Conservation (phyloP, 2,888 invertebrate species). For the Pyrocoelia pectoralis region DNA sequence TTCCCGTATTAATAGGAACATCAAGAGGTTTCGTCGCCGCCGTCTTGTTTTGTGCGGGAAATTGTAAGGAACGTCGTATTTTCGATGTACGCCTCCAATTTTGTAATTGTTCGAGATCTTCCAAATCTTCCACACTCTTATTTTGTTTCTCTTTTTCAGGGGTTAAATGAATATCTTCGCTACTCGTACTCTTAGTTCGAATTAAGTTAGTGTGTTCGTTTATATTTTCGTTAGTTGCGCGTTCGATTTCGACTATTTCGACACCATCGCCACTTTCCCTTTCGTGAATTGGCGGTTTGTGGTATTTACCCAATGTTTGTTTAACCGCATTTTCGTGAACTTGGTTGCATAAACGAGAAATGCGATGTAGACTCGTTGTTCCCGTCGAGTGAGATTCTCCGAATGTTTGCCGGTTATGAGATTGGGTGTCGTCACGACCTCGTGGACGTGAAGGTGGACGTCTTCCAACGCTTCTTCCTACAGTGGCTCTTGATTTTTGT, state of each 20-base stretch:
- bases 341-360: conserved; percentile 61
- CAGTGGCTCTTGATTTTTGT: conserved; percentile 62
- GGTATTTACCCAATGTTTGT: conserved; percentile 50
- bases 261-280: conserved; percentile 51
- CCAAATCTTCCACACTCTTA: conserved; percentile 53
- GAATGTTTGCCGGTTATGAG: conserved; percentile 20
- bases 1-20: conserved; percentile 62
- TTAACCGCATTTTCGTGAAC: conserved; percentile 59
- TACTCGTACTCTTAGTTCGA: conserved; percentile 61
- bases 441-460: conserved; percentile 63
- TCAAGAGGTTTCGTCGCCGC: conserved; percentile 46
- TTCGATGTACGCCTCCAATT: conserved; percentile 74
- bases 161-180: conserved; percentile 59
- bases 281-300: conserved; percentile 41
- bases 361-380: conserved; percentile 55
- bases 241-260: conserved; percentile 52
- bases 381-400: conserved; percentile 35
- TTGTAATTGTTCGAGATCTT: conserved; percentile 55
- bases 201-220: conserved; percentile 44
- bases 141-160: conserved; percentile 48
- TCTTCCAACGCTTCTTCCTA: conserved; percentile 62
- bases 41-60: conserved; percentile 62
- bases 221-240: conserved; percentile 32
- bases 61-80: conserved; percentile 71
- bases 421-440: conserved; percentile 44